Conservation (phyloP, 2,113 vertebrate species). For the Trinectes maculatus region DNA sequence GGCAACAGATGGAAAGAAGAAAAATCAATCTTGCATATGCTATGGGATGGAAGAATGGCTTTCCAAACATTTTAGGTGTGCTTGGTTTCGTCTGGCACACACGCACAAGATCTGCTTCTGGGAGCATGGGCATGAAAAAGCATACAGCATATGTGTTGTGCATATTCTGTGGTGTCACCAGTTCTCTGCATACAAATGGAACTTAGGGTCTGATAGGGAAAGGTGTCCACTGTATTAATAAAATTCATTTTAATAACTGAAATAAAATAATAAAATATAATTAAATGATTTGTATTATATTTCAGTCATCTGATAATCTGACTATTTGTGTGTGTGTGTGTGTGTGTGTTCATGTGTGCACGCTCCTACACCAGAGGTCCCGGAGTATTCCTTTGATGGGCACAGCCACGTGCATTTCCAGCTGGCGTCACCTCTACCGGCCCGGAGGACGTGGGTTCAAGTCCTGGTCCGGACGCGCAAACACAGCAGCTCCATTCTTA, state of each 20-base stretch:
- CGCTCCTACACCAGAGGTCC: slow-evolving; percentile 72
- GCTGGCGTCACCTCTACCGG: slow-evolving; percentile 70
- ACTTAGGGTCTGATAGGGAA: background rate
- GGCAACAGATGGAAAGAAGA: background rate
- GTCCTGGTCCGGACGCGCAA: slow-evolving; percentile 87
- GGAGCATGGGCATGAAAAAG: slow-evolving; percentile 22
- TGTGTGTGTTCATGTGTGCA: slow-evolving; percentile 20
- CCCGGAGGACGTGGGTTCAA: slow-evolving; percentile 82
- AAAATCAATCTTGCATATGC: slow-evolving; percentile 2
- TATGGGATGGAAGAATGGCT: slow-evolving; percentile 48
- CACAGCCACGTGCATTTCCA: slow-evolving; percentile 85
- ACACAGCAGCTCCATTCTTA: slow-evolving; percentile 81
- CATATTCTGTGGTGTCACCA: slow-evolving; percentile 30
- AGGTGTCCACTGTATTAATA: too few relatives aligned
- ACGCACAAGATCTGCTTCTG: slow-evolving; percentile 32
- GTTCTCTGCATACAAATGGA: background rate
- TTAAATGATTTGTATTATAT: too few relatives aligned
- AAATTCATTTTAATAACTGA: too few relatives aligned
- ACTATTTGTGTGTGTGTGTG: slow-evolving; percentile 4
- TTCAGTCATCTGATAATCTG: background rate
- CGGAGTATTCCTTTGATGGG: slow-evolving; percentile 85
- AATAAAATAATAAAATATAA: too few relatives aligned
- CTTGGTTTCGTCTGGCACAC: slow-evolving; percentile 33
- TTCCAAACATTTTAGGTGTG: slow-evolving; percentile 39
- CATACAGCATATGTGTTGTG: slow-evolving; percentile 32